Conservation (phyloP, 2,113 vertebrate species). For the Scolopax mira region DNA sequence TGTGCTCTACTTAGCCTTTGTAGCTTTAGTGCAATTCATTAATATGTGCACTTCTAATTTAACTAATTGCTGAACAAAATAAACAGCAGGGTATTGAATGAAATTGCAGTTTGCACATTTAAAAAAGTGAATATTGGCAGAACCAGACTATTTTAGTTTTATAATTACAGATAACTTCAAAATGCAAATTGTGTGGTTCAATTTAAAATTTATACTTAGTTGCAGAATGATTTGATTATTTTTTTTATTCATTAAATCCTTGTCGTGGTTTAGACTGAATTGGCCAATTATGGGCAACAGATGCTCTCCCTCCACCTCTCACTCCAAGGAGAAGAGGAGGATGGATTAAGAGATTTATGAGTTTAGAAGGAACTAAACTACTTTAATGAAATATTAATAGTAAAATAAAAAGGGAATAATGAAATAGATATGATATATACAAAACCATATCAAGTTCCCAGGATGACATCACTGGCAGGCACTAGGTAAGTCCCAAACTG, state of each 20-base stretch:
- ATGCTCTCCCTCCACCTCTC: no score
- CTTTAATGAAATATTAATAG: no score
- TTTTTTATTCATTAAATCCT: neutral
- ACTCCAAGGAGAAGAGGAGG: no score
- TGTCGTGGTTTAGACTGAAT: no score
- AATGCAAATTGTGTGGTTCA: neutral
- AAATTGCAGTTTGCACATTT: neutral
- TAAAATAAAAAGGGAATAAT: no score
- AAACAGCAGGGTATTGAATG: neutral
- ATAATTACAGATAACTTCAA: neutral
- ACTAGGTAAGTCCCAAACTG: no score
- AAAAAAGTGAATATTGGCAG: neutral
- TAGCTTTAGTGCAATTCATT: conserved; percentile 20
- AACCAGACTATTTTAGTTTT: conserved; percentile 21
- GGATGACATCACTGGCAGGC: no score
- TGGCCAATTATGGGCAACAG: no score
- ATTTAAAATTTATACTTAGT: conserved; percentile 26
- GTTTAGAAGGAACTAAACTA: no score
- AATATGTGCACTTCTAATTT: conserved; percentile 26
- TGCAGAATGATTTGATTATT: conserved; percentile 3
- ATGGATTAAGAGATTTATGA: no score
- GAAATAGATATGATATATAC: no score
- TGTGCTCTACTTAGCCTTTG: neutral
- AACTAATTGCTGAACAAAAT: conserved; percentile 37
- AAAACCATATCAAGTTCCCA: no score